These are phyloP conservation scores for Gryllus bimaculatus DNA, from an alignment of 1,140 invertebrate species.

Conservation along the genomic window DNA sequence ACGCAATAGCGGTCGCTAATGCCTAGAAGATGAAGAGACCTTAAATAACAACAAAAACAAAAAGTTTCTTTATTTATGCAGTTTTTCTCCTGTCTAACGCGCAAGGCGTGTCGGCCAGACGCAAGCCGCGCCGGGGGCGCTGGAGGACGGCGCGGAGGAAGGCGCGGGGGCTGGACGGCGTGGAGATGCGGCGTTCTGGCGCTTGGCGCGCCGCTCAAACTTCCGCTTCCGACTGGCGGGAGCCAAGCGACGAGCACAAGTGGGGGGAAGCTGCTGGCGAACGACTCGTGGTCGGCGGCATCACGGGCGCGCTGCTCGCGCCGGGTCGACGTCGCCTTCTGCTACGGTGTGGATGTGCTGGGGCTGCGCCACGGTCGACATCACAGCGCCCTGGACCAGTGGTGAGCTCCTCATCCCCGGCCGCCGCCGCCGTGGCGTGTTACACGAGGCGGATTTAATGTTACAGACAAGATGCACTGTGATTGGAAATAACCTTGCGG, in stretches of 20 bases:
- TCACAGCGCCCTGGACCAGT: neutral
- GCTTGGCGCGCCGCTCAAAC: neutral
- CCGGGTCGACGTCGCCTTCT: neutral
- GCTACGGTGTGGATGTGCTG: neutral
- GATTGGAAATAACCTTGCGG: too few species aligned
- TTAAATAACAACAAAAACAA: too few species aligned
- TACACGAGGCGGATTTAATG: too few species aligned
- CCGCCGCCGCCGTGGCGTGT: too few species aligned
- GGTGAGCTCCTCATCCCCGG: neutral
- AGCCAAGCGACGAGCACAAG: neutral
- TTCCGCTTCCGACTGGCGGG: neutral
- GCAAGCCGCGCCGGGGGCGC: too few species aligned
- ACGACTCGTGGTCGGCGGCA: neutral
- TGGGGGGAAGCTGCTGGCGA: neutral
- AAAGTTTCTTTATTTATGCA: too few species aligned
- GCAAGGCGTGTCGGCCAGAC: too few species aligned
- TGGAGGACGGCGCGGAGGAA: neutral
- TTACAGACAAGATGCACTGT: too few species aligned
- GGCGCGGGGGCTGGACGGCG: neutral
- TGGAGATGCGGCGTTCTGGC: neutral
- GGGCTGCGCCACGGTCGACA: neutral
- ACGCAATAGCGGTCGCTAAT: too few species aligned
- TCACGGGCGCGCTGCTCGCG: neutral
- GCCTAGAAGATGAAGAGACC: too few species aligned
- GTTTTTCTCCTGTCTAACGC: too few species aligned